Conservation (phyloP, 64 coral and sea anemone genomes). For the Dendrophyllia cribrosa region DNA sequence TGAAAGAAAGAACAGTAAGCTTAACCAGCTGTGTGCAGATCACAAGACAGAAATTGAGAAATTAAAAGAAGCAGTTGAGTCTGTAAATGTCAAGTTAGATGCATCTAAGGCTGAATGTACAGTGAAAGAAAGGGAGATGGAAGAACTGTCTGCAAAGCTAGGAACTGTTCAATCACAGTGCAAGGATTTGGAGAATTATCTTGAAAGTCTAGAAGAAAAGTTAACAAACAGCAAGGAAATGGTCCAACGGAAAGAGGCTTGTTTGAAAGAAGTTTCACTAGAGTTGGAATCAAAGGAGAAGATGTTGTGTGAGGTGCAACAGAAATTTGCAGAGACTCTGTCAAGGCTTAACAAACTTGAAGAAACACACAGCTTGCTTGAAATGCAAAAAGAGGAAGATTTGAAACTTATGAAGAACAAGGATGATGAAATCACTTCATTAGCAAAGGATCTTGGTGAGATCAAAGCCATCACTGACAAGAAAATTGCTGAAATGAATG, state of each 20-base stretch:
- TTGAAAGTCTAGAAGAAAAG: slow-evolving; percentile 28
- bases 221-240: slow-evolving; percentile 57
- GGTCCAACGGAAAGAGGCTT: slow-evolving; percentile 47
- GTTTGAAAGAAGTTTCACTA: slow-evolving; percentile 36
- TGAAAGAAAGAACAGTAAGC: slow-evolving; percentile 26
- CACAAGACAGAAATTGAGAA: slow-evolving; percentile 49
- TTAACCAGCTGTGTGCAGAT: slow-evolving; percentile 18
- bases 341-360: slow-evolving; percentile 8
- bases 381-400: slow-evolving; percentile 51
- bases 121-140: slow-evolving; percentile 53
- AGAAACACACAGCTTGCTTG: neutral
- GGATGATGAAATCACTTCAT: slow-evolving; percentile 50
- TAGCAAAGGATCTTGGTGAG: slow-evolving; percentile 23
- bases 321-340: neutral
- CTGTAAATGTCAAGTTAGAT: slow-evolving; percentile 25
- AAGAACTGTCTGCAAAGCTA: slow-evolving; percentile 27
- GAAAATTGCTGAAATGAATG: slow-evolving; percentile 29
- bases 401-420: slow-evolving; percentile 29
- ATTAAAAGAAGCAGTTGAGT: slow-evolving; percentile 34
- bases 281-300: slow-evolving; percentile 39
- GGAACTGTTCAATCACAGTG: neutral
- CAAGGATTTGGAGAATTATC: neutral
- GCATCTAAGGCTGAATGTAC: neutral
- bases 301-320: neutral
- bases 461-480: slow-evolving; percentile 5